Evolutionary conservation across 2,797 vertebrate genomes (phyloP).

Genomic region (Knipowitschia caucasica): DNA sequence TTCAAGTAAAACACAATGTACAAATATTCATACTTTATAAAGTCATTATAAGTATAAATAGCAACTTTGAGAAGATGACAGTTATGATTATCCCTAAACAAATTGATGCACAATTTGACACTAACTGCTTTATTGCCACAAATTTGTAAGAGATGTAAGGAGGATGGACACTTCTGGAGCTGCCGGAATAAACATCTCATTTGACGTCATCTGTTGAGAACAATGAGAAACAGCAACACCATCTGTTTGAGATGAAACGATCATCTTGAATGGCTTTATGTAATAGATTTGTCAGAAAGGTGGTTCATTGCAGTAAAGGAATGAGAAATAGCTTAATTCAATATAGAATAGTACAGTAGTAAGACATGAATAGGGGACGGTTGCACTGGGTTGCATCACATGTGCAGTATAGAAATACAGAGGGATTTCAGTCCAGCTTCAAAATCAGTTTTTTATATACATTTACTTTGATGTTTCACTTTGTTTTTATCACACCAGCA

Average conservation of each 20-base stretch:
- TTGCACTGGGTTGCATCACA: constrained; percentile 1
- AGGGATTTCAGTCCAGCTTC: not conserved
- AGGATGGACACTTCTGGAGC: constrained; percentile 2
- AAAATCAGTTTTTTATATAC: no score
- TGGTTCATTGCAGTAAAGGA: not conserved
- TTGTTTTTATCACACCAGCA: no score
- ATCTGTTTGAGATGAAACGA: not conserved
- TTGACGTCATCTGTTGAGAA: not conserved
- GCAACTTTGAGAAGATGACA: not conserved
- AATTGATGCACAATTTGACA: constrained; percentile 1
- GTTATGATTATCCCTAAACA: not conserved
- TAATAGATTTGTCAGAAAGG: not conserved
- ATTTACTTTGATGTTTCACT: no score
- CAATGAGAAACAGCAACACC: constrained; percentile 1
- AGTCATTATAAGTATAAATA: not conserved
- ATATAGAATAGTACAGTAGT: not conserved
- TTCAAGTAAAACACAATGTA: no score
- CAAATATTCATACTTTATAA: constrained; percentile 1
- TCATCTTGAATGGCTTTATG: not conserved
- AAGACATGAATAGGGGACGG: not conserved
- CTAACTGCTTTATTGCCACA: constrained; percentile 1
- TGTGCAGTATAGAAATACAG: not conserved
- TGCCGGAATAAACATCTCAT: constrained; percentile 1
- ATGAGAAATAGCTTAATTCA: not conserved
- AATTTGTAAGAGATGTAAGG: not conserved